A percentile compares a stretch with the other conserved stretches of the same genome.
These are phyloP conservation scores for Rhynchophorus ferrugineus DNA, from an alignment of 1,140 invertebrate genomes.

Conservation along the genomic window DNA sequence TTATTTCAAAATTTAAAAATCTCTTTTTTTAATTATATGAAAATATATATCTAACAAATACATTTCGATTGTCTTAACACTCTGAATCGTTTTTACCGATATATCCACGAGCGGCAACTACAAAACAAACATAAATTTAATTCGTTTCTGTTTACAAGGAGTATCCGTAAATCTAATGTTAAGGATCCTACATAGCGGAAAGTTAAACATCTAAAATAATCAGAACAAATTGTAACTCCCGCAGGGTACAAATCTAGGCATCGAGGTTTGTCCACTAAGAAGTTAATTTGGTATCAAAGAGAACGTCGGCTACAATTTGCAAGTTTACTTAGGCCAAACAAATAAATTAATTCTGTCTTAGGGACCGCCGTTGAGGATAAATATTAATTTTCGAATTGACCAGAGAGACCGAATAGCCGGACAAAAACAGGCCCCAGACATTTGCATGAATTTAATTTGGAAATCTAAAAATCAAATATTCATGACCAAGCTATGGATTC, in stretches of 20 bases:
- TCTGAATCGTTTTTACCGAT: no score
- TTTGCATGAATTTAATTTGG: constrained; percentile 1
- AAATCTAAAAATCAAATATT: no score
- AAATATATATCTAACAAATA: no score
- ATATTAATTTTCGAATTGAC: constrained; percentile 5
- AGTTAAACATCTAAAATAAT: background rate
- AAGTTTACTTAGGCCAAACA: constrained; percentile 1
- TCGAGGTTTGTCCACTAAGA: background rate
- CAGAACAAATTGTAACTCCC: background rate
- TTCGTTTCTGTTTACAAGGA: no score
- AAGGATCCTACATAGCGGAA: no score
- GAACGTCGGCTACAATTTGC: constrained; percentile 1
- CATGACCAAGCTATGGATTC: no score
- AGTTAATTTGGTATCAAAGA: constrained; percentile 8
- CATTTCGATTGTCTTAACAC: no score
- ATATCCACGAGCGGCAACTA: no score
- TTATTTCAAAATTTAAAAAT: no score
- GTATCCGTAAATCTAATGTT: no score
- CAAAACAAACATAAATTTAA: no score
- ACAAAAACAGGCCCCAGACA: background rate
- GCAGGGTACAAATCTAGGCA: background rate
- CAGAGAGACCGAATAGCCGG: background rate
- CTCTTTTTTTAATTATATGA: no score
- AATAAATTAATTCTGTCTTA: constrained; percentile 1
- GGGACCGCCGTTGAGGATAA: background rate